These are phyloP conservation scores for Latrodectus hesperus DNA, from an alignment of 2,888 invertebrate species.

Conservation along the genomic window DNA sequence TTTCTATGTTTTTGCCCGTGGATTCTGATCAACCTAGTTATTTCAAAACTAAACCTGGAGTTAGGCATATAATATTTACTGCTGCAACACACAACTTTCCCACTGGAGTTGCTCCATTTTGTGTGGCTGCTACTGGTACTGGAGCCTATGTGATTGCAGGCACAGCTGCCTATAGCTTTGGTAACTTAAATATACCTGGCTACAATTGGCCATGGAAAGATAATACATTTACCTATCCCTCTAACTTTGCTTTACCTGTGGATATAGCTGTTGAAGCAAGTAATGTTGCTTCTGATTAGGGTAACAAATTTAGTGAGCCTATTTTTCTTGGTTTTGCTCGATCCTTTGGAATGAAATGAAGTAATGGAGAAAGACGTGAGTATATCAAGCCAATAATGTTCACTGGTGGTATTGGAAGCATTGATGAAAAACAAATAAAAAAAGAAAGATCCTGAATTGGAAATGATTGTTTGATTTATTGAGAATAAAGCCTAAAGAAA, in stretches of 20 bases:
- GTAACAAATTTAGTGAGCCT: slow-evolving; percentile 99
- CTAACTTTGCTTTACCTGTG: slow-evolving; percentile 90
- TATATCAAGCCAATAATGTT: slow-evolving; percentile 99
- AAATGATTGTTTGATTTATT: slow-evolving; percentile 86
- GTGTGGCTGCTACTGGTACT: slow-evolving; percentile 96
- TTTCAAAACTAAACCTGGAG: slow-evolving; percentile 78
- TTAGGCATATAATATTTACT: slow-evolving; percentile 94
- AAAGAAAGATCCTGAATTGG: slow-evolving; percentile 85
- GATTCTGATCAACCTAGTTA: slow-evolving; percentile 81
- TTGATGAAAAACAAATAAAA: slow-evolving; percentile 87
- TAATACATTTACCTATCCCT: slow-evolving; percentile 83
- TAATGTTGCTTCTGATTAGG: slow-evolving; percentile 98
- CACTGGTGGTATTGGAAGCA: slow-evolving; percentile 94
- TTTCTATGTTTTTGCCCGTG: slow-evolving; percentile 82
- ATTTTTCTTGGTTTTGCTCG: slow-evolving; percentile 92
- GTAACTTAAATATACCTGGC: slow-evolving; percentile 91
- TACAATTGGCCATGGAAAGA: slow-evolving; percentile 93
- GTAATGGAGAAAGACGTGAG: slow-evolving; percentile 83
- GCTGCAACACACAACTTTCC: slow-evolving; percentile 99
- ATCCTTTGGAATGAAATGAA: slow-evolving; percentile 87
- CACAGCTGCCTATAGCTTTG: slow-evolving; percentile 97
- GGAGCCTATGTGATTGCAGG: slow-evolving; percentile 96
- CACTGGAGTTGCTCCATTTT: slow-evolving; percentile 95
- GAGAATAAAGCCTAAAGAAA: slow-evolving; percentile 77
- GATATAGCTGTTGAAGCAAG: slow-evolving; percentile 95